Evolutionary conservation across 2,797 vertebrate species (phyloP).

Genomic region (Hipposideros larvatus): DNA sequence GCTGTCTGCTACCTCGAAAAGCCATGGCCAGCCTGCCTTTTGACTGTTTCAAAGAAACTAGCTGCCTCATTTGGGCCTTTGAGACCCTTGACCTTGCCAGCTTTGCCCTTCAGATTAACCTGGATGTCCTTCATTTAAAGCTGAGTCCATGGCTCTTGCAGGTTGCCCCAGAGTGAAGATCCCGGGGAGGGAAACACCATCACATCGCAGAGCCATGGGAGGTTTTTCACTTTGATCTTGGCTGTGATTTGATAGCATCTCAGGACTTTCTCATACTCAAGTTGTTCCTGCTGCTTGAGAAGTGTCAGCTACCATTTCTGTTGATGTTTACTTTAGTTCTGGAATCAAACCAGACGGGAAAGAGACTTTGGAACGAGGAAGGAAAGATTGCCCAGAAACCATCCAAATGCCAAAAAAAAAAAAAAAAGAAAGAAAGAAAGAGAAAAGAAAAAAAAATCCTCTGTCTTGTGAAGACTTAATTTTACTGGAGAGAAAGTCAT

Average conservation of each 20-base stretch:
- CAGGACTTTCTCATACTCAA: slow-evolving; percentile 26
- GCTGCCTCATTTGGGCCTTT: background rate
- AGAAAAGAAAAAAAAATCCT: background rate
- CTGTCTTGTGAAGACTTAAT: slow-evolving; percentile 12
- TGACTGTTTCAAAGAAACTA: slow-evolving; percentile 51
- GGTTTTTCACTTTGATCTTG: background rate
- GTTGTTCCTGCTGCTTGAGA: slow-evolving; percentile 27
- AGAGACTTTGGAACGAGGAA: slow-evolving; percentile 52
- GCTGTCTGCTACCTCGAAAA: slow-evolving; percentile 77
- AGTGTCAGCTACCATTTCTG: slow-evolving; percentile 11
- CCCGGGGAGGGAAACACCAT: background rate
- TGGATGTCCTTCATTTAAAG: background rate
- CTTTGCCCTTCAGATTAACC: background rate
- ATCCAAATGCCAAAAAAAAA: background rate
- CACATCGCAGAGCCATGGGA: background rate
- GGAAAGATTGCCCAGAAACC: slow-evolving; percentile 1
- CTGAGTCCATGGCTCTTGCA: background rate
- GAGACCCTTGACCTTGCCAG: background rate
- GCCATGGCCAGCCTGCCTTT: slow-evolving; percentile 33
- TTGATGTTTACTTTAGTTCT: slow-evolving; percentile 45
- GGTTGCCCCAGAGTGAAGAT: background rate
- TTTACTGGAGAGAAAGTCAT: background rate
- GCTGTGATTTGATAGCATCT: slow-evolving; percentile 39
- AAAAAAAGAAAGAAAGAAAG: background rate
- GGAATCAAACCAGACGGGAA: slow-evolving; percentile 5